phyloP scores from a whole-genome alignment of 2,888 invertebrate species.

The Sinodicranocentrus sp. region DNA sequence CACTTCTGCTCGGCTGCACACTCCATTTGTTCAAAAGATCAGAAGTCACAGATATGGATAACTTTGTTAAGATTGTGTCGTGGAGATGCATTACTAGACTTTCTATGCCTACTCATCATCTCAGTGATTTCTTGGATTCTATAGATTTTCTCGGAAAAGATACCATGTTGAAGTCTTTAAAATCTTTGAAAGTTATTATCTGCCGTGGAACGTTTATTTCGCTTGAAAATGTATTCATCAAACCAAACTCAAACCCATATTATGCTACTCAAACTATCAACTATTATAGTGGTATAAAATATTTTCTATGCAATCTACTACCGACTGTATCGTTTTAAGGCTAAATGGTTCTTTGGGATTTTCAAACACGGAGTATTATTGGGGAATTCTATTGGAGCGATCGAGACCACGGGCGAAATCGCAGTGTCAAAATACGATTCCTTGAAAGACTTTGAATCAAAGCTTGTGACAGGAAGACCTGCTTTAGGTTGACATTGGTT shows the following conservation, averaged over 20 bases:
- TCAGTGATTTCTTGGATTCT: conserved; percentile 40
- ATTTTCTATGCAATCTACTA: too few species aligned
- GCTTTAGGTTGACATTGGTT: too few species aligned
- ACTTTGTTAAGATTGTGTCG: conserved; percentile 48
- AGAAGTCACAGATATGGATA: conserved; percentile 60
- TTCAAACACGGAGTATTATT: conserved; percentile 84
- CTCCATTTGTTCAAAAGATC: conserved; percentile 57
- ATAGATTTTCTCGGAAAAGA: conserved; percentile 43
- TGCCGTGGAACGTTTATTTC: conserved; percentile 43
- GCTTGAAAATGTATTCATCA: conserved; percentile 2
- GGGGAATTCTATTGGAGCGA: conserved; percentile 94
- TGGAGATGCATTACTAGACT: conserved; percentile 41
- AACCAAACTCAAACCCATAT: background rate
- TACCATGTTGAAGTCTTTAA: conserved; percentile 15
- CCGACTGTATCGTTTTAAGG: conserved; percentile 30
- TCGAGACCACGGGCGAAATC: conserved; percentile 95
- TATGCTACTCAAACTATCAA: background rate
- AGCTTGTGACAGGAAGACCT: conserved; percentile 82
- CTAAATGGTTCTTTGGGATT: conserved; percentile 84
- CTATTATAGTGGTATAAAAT: background rate
- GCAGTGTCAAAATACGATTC: conserved; percentile 86
- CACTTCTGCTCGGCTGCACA: conserved; percentile 67
- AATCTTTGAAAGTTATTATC: conserved; percentile 27
- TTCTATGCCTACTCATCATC: conserved; percentile 32
- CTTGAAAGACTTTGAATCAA: conserved; percentile 80